A percentile compares a stretch with the other conserved stretches of the same genome.
These are phyloP conservation scores for Charina bottae DNA, from an alignment of 2,113 vertebrate species.

Conservation along the genomic window DNA sequence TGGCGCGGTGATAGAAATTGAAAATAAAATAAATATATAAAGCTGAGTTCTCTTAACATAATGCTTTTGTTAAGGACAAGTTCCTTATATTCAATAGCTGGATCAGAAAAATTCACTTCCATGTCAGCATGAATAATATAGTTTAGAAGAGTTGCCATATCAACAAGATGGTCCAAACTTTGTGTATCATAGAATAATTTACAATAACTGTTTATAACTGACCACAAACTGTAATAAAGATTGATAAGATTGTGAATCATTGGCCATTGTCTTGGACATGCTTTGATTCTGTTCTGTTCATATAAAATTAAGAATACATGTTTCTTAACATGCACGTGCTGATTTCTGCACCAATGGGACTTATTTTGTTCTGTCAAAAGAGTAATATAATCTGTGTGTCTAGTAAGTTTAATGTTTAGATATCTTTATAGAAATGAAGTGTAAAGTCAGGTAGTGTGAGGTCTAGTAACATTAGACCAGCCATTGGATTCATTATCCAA, in stretches of 20 bases:
- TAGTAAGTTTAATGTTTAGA: neutral
- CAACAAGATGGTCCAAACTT: neutral
- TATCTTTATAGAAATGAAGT: neutral
- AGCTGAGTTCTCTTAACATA: neutral
- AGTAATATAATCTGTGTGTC: neutral
- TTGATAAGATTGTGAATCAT: neutral
- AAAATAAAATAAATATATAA: too few relatives aligned
- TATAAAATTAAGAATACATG: neutral
- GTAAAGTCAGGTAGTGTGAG: neutral
- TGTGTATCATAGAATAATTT: constrained; percentile 5
- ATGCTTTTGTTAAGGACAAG: neutral
- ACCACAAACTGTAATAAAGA: neutral
- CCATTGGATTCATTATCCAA: neutral
- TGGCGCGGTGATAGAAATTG: too few relatives aligned
- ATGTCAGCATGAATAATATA: neutral
- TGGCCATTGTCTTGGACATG: neutral
- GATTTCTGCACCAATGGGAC: neutral
- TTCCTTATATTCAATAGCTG: neutral
- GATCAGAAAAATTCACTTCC: neutral
- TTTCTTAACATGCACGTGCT: neutral
- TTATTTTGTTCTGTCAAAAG: neutral
- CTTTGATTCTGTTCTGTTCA: neutral
- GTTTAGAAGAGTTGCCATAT: neutral
- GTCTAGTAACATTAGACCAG: neutral
- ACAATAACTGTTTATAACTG: neutral